These are phyloP conservation scores for Echinops telfairi DNA, from an alignment of 2,113 vertebrate genomes.

Conservation along the genomic window DNA sequence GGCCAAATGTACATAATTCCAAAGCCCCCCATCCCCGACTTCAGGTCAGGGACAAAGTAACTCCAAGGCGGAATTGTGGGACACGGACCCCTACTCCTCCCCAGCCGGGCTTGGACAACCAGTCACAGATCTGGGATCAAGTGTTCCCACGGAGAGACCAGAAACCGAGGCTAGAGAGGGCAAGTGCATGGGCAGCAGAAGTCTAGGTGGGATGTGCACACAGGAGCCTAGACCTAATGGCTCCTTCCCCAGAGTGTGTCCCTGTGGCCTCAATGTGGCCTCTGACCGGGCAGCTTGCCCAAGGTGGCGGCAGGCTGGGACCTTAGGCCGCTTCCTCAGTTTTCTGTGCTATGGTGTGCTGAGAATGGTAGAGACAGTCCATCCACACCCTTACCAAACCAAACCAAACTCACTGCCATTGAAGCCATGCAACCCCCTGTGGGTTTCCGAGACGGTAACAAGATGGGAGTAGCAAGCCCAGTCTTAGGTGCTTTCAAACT, in stretches of 20 bases:
- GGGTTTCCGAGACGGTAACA: too few species aligned
- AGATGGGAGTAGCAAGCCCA: too few species aligned
- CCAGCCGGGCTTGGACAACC: neutral
- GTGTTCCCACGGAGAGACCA: neutral
- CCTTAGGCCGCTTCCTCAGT: neutral
- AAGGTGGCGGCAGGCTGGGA: neutral
- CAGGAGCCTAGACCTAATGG: neutral
- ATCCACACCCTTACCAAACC: accelerated
- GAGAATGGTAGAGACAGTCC: neutral
- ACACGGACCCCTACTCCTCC: too few species aligned
- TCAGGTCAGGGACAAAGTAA: neutral
- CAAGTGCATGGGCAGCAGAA: neutral
- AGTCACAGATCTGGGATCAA: neutral
- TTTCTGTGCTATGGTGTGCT: neutral
- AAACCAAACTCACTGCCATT: too few species aligned
- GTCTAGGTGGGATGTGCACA: neutral
- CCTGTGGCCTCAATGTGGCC: neutral
- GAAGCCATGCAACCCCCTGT: too few species aligned
- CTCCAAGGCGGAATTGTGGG: neutral
- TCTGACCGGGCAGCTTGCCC: neutral
- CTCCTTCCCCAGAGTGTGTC: neutral
- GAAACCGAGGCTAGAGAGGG: neutral
- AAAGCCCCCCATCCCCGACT: neutral
- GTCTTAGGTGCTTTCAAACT: too few species aligned
- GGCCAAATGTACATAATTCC: neutral